These are phyloP conservation scores for Spheniscus humboldti DNA, from an alignment of 2,797 vertebrate genomes.

Conservation along the genomic window DNA sequence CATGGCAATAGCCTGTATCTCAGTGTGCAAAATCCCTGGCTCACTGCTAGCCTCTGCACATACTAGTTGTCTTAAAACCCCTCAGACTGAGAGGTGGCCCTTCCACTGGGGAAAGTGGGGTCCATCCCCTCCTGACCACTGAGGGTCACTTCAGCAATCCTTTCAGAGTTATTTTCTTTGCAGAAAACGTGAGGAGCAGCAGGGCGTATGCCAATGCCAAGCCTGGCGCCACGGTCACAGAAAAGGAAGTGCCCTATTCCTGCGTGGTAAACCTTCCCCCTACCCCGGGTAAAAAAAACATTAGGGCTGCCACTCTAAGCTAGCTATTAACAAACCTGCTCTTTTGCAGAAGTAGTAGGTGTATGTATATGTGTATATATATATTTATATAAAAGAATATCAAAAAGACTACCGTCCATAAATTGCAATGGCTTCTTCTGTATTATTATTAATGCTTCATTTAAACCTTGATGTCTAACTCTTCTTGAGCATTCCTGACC, in stretches of 20 bases:
- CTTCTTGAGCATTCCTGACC: neutral
- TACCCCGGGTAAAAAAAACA: neutral
- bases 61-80: conserved; percentile 45
- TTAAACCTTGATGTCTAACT: conserved; percentile 41
- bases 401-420: neutral
- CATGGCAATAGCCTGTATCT: conserved; percentile 45
- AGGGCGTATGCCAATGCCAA: neutral
- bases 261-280: neutral
- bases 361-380: neutral
- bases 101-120: neutral
- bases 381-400: neutral
- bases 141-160: neutral
- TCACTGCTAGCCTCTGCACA: conserved; percentile 54
- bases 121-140: neutral
- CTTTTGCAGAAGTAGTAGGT: neutral
- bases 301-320: neutral
- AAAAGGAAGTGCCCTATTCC: neutral
- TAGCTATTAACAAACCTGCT: neutral
- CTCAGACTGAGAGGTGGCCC: neutral
- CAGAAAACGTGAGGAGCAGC: neutral
- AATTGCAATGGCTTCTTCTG: conserved; percentile 40
- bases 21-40: conserved; percentile 53
- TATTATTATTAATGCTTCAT: conserved; percentile 63
- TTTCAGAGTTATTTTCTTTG: neutral
- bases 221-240: neutral